Conservation (phyloP, 2,888 invertebrate genomes). For the Leptogaster cylindrica region DNA sequence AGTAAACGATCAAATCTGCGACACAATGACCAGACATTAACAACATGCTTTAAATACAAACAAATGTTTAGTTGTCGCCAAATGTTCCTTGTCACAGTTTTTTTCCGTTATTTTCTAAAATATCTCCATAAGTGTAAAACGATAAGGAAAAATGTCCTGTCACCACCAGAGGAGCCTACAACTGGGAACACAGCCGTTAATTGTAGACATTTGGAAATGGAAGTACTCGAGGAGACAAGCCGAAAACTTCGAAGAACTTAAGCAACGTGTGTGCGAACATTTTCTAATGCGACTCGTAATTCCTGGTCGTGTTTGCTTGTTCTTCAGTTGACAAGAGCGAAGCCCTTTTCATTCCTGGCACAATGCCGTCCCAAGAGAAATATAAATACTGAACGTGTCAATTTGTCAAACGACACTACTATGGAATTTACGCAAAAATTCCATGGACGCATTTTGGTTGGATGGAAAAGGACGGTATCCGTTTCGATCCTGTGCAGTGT, state of each 20-base stretch:
- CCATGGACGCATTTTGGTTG: constrained; percentile 24
- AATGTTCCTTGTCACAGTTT: background rate
- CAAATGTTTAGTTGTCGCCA: background rate
- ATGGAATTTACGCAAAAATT: constrained; percentile 38
- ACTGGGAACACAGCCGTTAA: constrained; percentile 3
- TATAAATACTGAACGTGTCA: constrained; percentile 38
- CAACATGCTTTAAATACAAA: background rate
- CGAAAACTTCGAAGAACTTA: constrained; percentile 12
- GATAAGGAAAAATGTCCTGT: constrained; percentile 17
- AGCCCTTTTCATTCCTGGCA: constrained; percentile 5
- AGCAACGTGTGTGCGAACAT: background rate
- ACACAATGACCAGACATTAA: constrained; percentile 4
- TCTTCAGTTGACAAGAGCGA: constrained; percentile 25
- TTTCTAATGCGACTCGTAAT: constrained; percentile 1
- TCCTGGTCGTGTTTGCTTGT: background rate
- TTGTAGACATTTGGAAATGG: constrained; percentile 15
- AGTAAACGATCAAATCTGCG: too few relatives aligned
- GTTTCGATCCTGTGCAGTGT: background rate
- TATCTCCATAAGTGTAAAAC: background rate
- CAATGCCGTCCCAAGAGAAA: constrained; percentile 19
- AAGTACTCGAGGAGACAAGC: background rate
- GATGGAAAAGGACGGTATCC: background rate
- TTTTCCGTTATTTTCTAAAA: background rate
- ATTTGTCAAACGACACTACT: constrained; percentile 38
- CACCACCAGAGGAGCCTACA: constrained; percentile 4